Evolutionary conservation across 2,113 vertebrate genomes (phyloP).

Genomic region (Coryphaenoides rupestris): DNA sequence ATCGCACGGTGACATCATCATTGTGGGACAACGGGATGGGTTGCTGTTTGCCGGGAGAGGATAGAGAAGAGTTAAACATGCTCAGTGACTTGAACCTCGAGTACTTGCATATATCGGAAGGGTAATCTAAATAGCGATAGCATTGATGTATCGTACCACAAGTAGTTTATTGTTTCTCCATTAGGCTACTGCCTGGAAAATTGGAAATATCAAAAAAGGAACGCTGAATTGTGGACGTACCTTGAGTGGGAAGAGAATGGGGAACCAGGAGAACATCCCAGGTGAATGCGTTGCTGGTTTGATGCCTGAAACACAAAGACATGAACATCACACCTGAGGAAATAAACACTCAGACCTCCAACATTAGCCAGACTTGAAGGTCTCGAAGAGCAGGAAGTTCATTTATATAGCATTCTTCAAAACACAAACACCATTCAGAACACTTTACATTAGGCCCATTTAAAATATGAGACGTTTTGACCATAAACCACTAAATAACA

Average conservation of each 20-base stretch:
- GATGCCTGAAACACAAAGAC: constrained; percentile 74
- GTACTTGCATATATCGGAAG: too few species aligned
- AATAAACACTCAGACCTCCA: not conserved
- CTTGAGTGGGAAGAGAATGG: constrained; percentile 91
- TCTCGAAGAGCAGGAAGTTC: too few species aligned
- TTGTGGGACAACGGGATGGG: constrained; percentile 79
- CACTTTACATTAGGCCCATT: too few species aligned
- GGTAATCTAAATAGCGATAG: too few species aligned
- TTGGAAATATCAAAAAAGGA: not conserved
- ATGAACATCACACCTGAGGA: constrained; percentile 4
- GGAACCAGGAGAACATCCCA: constrained; percentile 97
- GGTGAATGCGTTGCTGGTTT: constrained; percentile 89
- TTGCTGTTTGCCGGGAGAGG: constrained; percentile 85
- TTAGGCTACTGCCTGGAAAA: too few species aligned
- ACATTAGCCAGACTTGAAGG: too few species aligned
- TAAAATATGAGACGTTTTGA: too few species aligned
- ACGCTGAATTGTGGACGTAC: constrained; percentile 58
- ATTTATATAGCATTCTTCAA: too few species aligned
- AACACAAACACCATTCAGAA: too few species aligned
- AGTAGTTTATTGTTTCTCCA: too few species aligned
- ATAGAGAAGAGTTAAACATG: not conserved
- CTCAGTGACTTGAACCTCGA: not conserved
- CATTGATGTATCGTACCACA: too few species aligned
- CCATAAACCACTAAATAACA: too few species aligned
- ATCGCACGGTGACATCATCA: constrained; percentile 79